Conservation (phyloP, 2,113 vertebrate genomes). For the Megalops atlanticus region DNA sequence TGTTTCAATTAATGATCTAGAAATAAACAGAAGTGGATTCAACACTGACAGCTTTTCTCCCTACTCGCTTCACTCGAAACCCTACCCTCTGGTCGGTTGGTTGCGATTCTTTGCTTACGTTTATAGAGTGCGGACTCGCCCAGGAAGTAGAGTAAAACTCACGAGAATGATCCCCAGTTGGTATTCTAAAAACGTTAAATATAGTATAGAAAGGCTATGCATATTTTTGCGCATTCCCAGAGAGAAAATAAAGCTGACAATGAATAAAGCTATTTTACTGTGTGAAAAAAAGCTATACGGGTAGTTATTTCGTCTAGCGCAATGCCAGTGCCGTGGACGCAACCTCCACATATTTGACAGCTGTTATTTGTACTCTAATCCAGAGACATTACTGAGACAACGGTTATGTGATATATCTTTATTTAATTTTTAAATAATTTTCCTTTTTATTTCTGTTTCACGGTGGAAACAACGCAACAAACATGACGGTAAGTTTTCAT, state of each 20-base stretch:
- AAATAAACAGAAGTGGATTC: neutral
- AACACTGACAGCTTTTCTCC: neutral
- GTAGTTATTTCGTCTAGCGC: neutral
- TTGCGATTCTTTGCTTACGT: neutral
- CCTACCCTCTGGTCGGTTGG: neutral
- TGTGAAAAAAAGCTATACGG: neutral
- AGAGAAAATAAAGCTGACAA: neutral
- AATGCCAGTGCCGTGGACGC: neutral
- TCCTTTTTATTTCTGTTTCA: neutral
- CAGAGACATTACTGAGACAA: neutral
- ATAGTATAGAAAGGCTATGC: neutral
- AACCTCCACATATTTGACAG: neutral
- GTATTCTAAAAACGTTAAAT: neutral
- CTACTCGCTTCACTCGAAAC: no score
- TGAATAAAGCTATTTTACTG: no score
- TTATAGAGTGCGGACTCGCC: conserved; percentile 11
- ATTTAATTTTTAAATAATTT: conserved; percentile 6
- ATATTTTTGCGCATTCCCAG: neutral
- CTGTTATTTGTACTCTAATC: neutral
- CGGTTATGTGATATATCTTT: neutral
- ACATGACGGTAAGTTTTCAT: conserved; percentile 33
- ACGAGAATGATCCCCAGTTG: neutral
- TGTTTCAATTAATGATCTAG: neutral
- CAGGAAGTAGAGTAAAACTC: conserved; percentile 23
- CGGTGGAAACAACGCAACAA: neutral